A percentile compares a stretch with the other conserved stretches of the same genome.
These are phyloP conservation scores for Sebastes minor DNA, from an alignment of 2,797 vertebrate genomes.

Conservation along the genomic window DNA sequence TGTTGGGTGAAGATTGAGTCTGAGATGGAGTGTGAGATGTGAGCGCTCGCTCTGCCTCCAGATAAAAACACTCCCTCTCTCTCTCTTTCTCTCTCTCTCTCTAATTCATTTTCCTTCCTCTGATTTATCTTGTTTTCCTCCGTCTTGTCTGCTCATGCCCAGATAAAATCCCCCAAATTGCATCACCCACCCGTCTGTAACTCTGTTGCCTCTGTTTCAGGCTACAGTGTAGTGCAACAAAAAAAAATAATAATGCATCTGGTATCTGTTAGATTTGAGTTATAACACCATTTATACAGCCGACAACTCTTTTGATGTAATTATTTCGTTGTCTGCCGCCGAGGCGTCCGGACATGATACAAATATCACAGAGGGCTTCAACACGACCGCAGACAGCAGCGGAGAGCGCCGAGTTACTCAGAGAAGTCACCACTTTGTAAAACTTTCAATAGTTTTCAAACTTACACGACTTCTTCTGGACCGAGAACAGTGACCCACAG, in stretches of 20 bases:
- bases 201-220: slow-evolving; percentile 37
- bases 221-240: slow-evolving; percentile 4
- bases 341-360: slow-evolving; percentile 21
- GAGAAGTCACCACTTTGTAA: background rate
- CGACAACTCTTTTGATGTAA: slow-evolving; percentile 45
- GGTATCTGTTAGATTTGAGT: slow-evolving; percentile 63
- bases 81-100: background rate
- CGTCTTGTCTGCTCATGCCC: slow-evolving; percentile 53
- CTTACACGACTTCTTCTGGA: background rate
- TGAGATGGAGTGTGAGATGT: slow-evolving; percentile 60
- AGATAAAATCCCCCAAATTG: slow-evolving; percentile 68
- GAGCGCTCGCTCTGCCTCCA: slow-evolving; percentile 46
- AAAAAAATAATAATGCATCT: slow-evolving; percentile 45
- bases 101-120: slow-evolving; percentile 68
- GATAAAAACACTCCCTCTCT: slow-evolving; percentile 33
- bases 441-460: background rate
- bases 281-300: slow-evolving; percentile 52
- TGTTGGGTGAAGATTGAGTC: slow-evolving; percentile 57
- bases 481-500: background rate
- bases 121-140: slow-evolving; percentile 69
- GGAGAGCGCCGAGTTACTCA: background rate
- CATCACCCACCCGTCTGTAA: slow-evolving; percentile 53
- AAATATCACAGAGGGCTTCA: slow-evolving; percentile 5
- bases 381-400: background rate
- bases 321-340: slow-evolving; percentile 34